These are phyloP conservation scores for Resseliella maxima DNA, from an alignment of 2,888 invertebrate genomes.

Conservation along the genomic window DNA sequence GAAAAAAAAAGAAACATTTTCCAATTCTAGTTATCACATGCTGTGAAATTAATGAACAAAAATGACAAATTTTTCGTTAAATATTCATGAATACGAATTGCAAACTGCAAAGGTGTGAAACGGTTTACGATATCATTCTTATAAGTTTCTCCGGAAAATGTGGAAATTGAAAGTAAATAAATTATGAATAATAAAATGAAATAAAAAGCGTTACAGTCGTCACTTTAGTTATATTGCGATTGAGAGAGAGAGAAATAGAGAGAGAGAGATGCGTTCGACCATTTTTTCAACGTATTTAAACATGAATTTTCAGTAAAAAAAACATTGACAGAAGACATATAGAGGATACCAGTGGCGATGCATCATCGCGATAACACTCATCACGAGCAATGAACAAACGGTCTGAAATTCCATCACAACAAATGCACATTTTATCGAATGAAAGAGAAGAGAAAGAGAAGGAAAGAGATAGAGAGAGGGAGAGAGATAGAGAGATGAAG, in stretches of 20 bases:
- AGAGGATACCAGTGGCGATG: not conserved
- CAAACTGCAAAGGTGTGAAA: not conserved
- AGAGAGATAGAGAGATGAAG: too few species aligned
- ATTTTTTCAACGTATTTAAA: not conserved
- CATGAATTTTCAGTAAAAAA: not conserved
- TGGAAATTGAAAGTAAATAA: conserved; percentile 31
- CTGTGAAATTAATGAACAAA: conserved; percentile 11
- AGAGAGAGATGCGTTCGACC: not conserved
- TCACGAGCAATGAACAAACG: not conserved
- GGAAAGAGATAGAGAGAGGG: not conserved
- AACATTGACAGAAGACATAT: too few species aligned
- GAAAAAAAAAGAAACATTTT: too few species aligned
- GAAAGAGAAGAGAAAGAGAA: not conserved
- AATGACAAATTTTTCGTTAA: not conserved
- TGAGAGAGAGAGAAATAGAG: too few species aligned
- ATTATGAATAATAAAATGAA: conserved; percentile 45
- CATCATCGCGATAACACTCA: not conserved
- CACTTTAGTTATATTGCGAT: not conserved
- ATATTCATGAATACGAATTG: conserved; percentile 12
- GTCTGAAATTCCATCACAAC: not conserved
- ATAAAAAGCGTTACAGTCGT: conserved; percentile 1
- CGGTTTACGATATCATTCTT: not conserved
- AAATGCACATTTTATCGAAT: not conserved
- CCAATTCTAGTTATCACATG: conserved; percentile 18
- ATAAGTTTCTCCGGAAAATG: conserved; percentile 17